Evolutionary conservation across 2,797 vertebrate species (phyloP).

Genomic region (Myripristis murdjan): DNA sequence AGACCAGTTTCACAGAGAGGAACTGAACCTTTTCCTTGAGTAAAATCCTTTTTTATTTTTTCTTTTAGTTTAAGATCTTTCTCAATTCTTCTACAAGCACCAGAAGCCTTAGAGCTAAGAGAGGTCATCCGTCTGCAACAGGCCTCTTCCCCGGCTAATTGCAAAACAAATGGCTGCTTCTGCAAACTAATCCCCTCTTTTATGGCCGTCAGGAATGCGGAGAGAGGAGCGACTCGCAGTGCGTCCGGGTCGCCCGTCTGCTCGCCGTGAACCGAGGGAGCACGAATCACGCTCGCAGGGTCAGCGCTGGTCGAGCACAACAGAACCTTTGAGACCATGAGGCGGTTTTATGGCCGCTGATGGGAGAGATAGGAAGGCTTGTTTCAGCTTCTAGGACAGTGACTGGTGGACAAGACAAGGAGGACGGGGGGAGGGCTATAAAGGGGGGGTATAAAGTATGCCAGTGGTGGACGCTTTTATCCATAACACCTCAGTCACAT

Average conservation of each 20-base stretch:
- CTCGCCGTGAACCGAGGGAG: conserved; percentile 48
- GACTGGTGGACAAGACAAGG: background rate
- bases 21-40: background rate
- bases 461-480: background rate
- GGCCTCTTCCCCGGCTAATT: background rate
- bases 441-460: background rate
- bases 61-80: too few species aligned
- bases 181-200: conserved; percentile 38
- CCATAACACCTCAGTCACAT: too few species aligned
- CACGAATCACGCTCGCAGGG: conserved; percentile 58
- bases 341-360: conserved; percentile 71
- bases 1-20: too few species aligned
- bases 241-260: too few species aligned
- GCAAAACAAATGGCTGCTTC: conserved; percentile 27
- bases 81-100: background rate
- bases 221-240: too few species aligned
- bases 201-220: conserved; percentile 63
- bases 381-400: conserved; percentile 54
- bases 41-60: background rate
- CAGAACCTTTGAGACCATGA: conserved; percentile 80
- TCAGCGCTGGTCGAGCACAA: conserved; percentile 55
- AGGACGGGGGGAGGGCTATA: background rate
- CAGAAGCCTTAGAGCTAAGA: background rate
- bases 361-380: conserved; percentile 64
- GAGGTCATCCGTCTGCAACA: background rate